Conservation (phyloP, 2,888 invertebrate genomes). For the Amiota communis region DNA sequence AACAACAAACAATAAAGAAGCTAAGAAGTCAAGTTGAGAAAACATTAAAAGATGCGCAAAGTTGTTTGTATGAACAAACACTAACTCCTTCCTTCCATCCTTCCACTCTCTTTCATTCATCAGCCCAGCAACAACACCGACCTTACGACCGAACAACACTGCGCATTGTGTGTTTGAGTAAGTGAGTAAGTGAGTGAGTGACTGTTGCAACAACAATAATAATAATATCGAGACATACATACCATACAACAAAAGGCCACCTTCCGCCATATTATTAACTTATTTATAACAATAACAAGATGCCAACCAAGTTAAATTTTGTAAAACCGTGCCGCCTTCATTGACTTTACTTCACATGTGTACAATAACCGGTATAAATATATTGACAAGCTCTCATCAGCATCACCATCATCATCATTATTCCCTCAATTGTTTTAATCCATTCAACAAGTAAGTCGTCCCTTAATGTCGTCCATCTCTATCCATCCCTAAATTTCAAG, state of each 20-base stretch:
- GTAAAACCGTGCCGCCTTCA: too few species aligned
- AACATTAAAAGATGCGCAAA: conserved; percentile 20
- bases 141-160: too few species aligned
- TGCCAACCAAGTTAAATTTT: neutral
- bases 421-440: too few species aligned
- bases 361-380: conserved; percentile 27
- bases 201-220: conserved; percentile 43
- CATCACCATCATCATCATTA: too few species aligned
- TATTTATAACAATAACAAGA: conserved; percentile 73
- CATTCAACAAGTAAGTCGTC: too few species aligned
- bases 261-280: conserved; percentile 74
- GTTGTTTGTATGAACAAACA: conserved; percentile 5
- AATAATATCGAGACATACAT: conserved; percentile 45
- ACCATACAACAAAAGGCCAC: conserved; percentile 63
- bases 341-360: neutral
- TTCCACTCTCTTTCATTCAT: too few species aligned
- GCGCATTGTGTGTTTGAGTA: too few species aligned
- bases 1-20: neutral
- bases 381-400: conserved; percentile 29
- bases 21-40: conserved; percentile 9
- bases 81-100: neutral
- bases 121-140: conserved; percentile 5
- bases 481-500: too few species aligned
- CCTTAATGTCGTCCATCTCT: too few species aligned
- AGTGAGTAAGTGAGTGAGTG: too few species aligned